Percentiles rank a stretch among this genome's conserved stretches.
Conservation (phyloP, 2,113 vertebrate genomes). For the Axis porcinus region DNA sequence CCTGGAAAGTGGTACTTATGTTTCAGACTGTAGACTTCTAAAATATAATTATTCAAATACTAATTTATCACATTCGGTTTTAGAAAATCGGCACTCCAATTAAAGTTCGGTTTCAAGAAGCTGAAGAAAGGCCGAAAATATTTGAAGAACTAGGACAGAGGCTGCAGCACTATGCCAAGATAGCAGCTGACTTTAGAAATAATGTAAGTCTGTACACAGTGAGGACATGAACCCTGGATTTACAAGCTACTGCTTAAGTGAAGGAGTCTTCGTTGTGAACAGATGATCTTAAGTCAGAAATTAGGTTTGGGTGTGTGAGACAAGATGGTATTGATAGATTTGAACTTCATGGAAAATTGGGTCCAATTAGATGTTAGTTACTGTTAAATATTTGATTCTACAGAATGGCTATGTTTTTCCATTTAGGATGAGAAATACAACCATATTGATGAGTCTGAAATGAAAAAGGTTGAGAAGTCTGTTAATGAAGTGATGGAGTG, state of each 20-base stretch:
- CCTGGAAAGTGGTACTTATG: not conserved
- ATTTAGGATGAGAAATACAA: slow-evolving; percentile 84
- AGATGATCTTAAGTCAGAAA: not conserved
- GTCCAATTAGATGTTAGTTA: not conserved
- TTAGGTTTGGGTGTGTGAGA: not conserved
- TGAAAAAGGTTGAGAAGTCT: slow-evolving; percentile 85
- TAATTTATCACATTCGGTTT: slow-evolving; percentile 45
- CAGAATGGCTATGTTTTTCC: not conserved
- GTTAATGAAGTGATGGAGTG: slow-evolving; percentile 83
- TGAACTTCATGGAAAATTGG: not conserved
- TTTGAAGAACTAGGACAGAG: slow-evolving; percentile 81
- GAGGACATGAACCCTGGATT: not conserved
- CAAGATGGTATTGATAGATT: not conserved
- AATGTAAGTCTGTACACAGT: slow-evolving; percentile 57
- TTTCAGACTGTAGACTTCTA: not conserved
- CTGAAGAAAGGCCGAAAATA: slow-evolving; percentile 79
- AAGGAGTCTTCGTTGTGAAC: not conserved
- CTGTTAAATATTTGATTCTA: slow-evolving; percentile 20
- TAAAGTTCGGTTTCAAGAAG: slow-evolving; percentile 83
- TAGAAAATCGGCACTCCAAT: slow-evolving; percentile 85
- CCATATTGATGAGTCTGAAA: slow-evolving; percentile 85
- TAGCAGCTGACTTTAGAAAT: slow-evolving; percentile 82
- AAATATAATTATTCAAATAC: not conserved
- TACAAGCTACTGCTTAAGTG: not conserved
- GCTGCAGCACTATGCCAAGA: slow-evolving; percentile 81